phyloP scores from a whole-genome alignment of 2,888 invertebrate genomes.

The Leptopilina myrica region DNA sequence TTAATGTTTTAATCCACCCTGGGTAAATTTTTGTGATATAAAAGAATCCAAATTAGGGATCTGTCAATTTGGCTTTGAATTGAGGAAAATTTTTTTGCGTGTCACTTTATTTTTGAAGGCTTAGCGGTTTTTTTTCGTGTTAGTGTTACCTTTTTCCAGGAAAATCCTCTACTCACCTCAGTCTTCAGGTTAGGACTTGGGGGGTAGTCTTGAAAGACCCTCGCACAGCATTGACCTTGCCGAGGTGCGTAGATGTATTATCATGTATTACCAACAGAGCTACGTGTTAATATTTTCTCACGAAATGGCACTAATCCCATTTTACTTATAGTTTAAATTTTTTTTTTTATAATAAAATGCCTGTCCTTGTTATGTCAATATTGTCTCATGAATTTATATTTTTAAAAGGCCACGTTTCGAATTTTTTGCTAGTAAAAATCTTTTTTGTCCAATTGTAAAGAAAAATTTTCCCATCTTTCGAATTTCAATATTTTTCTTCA shows the following conservation, averaged over 20 bases:
- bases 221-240: conserved; percentile 77
- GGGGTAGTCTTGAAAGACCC: conserved; percentile 77
- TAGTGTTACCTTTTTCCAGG: conserved; percentile 74
- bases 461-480: no score
- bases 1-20: neutral
- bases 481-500: no score
- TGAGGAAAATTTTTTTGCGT: conserved; percentile 9
- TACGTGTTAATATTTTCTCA: conserved; percentile 77
- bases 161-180: conserved; percentile 75
- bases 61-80: conserved; percentile 25
- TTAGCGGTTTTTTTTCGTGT: conserved; percentile 61
- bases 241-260: conserved; percentile 77
- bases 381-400: conserved; percentile 34
- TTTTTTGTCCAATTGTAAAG: neutral
- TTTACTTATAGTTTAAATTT: conserved; percentile 71
- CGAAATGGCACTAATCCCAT: conserved; percentile 76
- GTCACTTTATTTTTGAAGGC: conserved; percentile 43
- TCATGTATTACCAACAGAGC: conserved; percentile 77
- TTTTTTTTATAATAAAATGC: conserved; percentile 52
- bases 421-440: no score
- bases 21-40: neutral
- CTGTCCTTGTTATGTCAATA: conserved; percentile 48
- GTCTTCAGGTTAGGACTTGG: conserved; percentile 76
- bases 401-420: conserved; percentile 43
- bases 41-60: conserved; percentile 19